A percentile compares a stretch with the other conserved stretches of the same genome.
These are phyloP conservation scores for Diachrysia chrysitis DNA, from an alignment of 2,888 invertebrate species.

Conservation along the genomic window DNA sequence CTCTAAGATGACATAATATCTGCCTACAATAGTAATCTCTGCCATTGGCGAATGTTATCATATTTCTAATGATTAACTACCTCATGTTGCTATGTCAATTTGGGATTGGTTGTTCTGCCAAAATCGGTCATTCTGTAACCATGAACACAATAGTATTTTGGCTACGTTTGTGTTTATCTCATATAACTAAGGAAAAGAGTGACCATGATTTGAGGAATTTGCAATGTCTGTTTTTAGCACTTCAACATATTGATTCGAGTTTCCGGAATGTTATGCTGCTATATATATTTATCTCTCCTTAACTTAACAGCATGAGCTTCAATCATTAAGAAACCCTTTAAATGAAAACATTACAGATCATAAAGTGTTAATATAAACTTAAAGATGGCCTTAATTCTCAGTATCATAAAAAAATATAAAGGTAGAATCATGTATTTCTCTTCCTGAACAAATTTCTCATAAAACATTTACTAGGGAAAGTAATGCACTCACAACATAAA, in stretches of 20 bases:
- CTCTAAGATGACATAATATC: constrained; percentile 35
- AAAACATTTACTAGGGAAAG: constrained; percentile 42
- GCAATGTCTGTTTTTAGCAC: background rate
- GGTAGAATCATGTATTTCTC: constrained; percentile 27
- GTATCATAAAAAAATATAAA: constrained; percentile 21
- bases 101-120: background rate
- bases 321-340: background rate
- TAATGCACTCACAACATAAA: constrained; percentile 34
- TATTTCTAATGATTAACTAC: constrained; percentile 7
- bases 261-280: background rate
- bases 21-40: constrained; percentile 15
- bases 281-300: background rate
- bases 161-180: background rate
- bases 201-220: background rate
- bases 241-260: background rate
- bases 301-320: background rate
- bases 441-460: constrained; percentile 19
- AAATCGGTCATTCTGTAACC: background rate
- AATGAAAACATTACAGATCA: background rate
- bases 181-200: background rate
- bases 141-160: background rate
- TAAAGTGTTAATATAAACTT: background rate
- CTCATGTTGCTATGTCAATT: constrained; percentile 17
- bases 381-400: background rate
- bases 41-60: constrained; percentile 25